These are phyloP conservation scores for Phoxinus dragarum DNA, from an alignment of 2,797 vertebrate species.

Conservation along the genomic window DNA sequence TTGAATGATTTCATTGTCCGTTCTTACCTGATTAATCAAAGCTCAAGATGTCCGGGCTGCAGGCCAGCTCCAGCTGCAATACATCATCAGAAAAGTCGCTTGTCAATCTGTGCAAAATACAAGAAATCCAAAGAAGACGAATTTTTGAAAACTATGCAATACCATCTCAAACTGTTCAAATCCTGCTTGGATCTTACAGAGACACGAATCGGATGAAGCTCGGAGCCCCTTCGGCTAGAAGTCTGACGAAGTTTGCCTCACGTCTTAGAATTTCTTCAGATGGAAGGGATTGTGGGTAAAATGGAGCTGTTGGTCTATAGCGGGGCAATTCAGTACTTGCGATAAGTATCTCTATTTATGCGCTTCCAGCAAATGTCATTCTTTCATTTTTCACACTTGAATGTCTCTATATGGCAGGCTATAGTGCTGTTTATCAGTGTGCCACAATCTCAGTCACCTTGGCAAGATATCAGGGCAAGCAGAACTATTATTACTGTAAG, in stretches of 20 bases:
- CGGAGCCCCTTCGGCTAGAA: conserved; percentile 22
- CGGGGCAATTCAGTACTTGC: conserved; percentile 54
- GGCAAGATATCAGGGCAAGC: conserved; percentile 38
- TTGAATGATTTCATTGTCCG: neutral
- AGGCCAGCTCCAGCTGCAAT: neutral
- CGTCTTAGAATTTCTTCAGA: conserved; percentile 38
- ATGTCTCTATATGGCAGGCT: conserved; percentile 58
- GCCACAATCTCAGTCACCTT: conserved; percentile 52
- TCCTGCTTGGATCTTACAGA: conserved; percentile 16
- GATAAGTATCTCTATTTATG: conserved; percentile 68
- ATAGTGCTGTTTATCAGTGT: conserved; percentile 62
- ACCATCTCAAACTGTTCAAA: conserved; percentile 18
- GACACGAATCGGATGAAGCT: conserved; percentile 21
- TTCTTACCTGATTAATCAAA: conserved; percentile 33
- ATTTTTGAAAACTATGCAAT: conserved; percentile 13
- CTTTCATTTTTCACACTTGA: conserved; percentile 63
- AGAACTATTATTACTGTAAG: neutral
- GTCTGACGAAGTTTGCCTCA: conserved; percentile 28
- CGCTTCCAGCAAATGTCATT: conserved; percentile 62
- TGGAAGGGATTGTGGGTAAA: conserved; percentile 37
- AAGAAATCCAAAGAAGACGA: conserved; percentile 1
- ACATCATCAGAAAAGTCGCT: conserved; percentile 12
- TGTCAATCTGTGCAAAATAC: conserved; percentile 33
- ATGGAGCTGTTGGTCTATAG: conserved; percentile 58
- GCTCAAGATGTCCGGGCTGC: neutral